Evolutionary conservation across 2,797 vertebrate genomes (phyloP).

Genomic region (Clarias laeviceps): DNA sequence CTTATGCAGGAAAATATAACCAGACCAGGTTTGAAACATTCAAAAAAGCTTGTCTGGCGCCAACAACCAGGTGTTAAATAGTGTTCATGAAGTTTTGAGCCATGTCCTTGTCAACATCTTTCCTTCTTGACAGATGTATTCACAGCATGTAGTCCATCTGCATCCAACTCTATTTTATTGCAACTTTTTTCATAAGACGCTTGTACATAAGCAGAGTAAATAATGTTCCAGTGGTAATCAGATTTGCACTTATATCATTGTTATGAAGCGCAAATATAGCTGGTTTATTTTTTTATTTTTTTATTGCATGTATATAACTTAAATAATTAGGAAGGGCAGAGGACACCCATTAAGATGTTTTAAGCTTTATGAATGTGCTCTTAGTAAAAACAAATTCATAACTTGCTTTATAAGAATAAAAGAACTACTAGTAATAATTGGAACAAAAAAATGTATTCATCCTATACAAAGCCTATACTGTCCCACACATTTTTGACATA

Average conservation of each 20-base stretch:
- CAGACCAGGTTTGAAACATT: too few species aligned
- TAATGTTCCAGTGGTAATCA: neutral
- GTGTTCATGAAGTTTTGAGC: neutral
- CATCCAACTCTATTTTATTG: neutral
- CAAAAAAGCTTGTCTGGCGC: too few species aligned
- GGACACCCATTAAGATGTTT: neutral
- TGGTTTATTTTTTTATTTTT: neutral
- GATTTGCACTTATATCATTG: neutral
- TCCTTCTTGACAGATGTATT: neutral
- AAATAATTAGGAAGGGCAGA: neutral
- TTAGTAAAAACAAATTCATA: neutral
- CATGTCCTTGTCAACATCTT: neutral
- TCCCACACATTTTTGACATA: neutral
- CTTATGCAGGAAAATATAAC: neutral
- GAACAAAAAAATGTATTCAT: neutral
- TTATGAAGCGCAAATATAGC: neutral
- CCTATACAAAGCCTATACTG: neutral
- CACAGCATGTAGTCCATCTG: neutral
- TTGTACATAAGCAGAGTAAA: neutral
- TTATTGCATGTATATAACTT: neutral
- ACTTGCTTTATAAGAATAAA: neutral
- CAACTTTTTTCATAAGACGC: neutral
- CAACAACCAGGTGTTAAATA: neutral
- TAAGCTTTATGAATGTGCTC: neutral
- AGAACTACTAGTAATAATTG: neutral